A percentile compares a stretch with the other conserved stretches of the same genome.
These are phyloP conservation scores for Paelopatides confundens DNA, from an alignment of 53 echinoderm and acorn worm genomes.

Conservation along the genomic window DNA sequence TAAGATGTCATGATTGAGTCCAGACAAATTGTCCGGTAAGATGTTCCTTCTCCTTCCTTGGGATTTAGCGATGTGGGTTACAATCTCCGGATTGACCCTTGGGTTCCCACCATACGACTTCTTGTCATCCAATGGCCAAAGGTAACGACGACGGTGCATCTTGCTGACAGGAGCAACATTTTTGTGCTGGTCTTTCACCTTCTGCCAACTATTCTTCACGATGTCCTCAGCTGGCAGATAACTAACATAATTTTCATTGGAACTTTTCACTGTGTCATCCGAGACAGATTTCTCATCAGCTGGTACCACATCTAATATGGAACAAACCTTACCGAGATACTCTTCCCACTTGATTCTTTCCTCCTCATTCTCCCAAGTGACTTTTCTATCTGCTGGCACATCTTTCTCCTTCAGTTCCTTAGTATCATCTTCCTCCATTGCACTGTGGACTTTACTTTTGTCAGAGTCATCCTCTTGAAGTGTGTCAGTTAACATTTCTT, in stretches of 20 bases:
- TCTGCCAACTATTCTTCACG: too few species aligned
- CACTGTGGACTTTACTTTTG: too few species aligned
- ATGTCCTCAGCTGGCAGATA: background rate
- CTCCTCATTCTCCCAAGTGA: too few species aligned
- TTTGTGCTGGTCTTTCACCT: too few species aligned
- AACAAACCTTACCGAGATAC: too few species aligned
- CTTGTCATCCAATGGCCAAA: background rate
- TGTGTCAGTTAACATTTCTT: background rate
- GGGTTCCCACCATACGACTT: background rate
- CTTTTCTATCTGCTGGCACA: too few species aligned
- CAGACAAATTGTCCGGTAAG: background rate
- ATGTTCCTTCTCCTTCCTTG: background rate
- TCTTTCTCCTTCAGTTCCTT: too few species aligned
- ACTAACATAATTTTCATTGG: background rate
- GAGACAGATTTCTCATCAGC: background rate
- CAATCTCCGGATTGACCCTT: background rate
- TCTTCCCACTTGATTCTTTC: too few species aligned
- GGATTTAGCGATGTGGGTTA: background rate
- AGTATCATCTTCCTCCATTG: too few species aligned
- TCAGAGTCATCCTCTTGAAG: too few species aligned
- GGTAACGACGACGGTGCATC: background rate
- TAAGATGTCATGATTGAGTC: background rate
- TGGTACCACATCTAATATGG: background rate
- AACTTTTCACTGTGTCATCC: too few species aligned
- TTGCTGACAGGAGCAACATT: too few species aligned